Percentiles rank a stretch among this genome's conserved stretches.
Conservation (phyloP, 2,797 vertebrate genomes). For the Champsocephalus esox region DNA sequence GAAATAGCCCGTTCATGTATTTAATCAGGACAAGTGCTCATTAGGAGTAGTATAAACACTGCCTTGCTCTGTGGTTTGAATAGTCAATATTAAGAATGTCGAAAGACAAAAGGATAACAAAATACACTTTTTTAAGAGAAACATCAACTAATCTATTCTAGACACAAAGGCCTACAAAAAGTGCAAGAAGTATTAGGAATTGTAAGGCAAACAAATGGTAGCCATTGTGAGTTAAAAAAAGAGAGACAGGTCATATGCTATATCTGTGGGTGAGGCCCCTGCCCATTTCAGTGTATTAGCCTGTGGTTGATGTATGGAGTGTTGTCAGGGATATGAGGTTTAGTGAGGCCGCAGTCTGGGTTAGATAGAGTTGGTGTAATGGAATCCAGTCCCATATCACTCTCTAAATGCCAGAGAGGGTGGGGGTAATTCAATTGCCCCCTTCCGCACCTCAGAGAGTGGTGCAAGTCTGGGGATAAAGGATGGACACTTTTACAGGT, state of each 20-base stretch:
- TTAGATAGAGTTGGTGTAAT: constrained; percentile 83
- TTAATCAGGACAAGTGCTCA: neutral
- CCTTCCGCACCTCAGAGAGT: constrained; percentile 63
- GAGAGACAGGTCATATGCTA: constrained; percentile 54
- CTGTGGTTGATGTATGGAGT: constrained; percentile 83
- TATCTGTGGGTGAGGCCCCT: constrained; percentile 66
- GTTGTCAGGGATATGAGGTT: constrained; percentile 84
- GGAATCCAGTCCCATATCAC: constrained; percentile 80
- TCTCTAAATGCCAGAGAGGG: constrained; percentile 62
- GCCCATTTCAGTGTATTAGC: constrained; percentile 79
- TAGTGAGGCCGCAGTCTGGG: constrained; percentile 76
- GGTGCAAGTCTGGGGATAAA: constrained; percentile 67
- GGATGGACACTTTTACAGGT: constrained; percentile 74
- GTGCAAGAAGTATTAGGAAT: constrained; percentile 14
- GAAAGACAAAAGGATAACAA: constrained; percentile 5
- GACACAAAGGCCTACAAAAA: constrained; percentile 11
- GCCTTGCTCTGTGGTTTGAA: too few relatives aligned
- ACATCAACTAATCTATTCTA: constrained; percentile 25
- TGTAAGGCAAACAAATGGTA: constrained; percentile 35
- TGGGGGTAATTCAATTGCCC: constrained; percentile 79
- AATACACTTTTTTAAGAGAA: constrained; percentile 7
- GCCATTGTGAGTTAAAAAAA: constrained; percentile 23
- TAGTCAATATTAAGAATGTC: neutral
- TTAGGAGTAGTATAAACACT: neutral
- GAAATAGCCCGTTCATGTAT: neutral